Evolutionary conservation across 2,113 vertebrate species (phyloP).

Genomic region (Notothenia rossii): DNA sequence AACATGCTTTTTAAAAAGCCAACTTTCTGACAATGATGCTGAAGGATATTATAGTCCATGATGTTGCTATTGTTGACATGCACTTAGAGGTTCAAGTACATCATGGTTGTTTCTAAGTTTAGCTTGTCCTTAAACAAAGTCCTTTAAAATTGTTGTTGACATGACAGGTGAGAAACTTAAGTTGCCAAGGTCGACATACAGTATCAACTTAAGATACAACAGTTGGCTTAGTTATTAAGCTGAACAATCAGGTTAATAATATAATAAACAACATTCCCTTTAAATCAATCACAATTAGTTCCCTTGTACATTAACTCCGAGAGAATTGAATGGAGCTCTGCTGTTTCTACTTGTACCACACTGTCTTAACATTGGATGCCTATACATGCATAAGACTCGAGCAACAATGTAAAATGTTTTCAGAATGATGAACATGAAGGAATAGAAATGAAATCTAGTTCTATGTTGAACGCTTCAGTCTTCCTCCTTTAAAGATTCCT

Average conservation of each 20-base stretch:
- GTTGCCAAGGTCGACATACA: slow-evolving; percentile 34
- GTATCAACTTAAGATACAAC: neutral
- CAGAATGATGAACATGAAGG: neutral
- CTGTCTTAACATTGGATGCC: neutral
- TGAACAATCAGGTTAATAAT: slow-evolving; percentile 1
- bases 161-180: slow-evolving; percentile 24
- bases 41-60: slow-evolving; percentile 11
- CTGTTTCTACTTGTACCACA: neutral
- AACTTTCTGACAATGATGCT: slow-evolving; percentile 64
- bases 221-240: slow-evolving; percentile 1
- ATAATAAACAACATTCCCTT: slow-evolving; percentile 2
- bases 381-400: no score
- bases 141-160: slow-evolving; percentile 21
- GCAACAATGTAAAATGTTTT: neutral
- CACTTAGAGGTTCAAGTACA: slow-evolving; percentile 4
- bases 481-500: slow-evolving; percentile 40
- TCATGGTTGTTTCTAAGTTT: slow-evolving; percentile 4
- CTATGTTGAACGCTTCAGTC: neutral
- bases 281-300: neutral
- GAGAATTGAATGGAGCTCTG: neutral
- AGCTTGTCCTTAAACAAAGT: slow-evolving; percentile 30
- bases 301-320: neutral
- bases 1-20: slow-evolving; percentile 80
- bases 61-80: neutral
- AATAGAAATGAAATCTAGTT: slow-evolving; percentile 11